These are phyloP conservation scores for Drosophila hydei DNA, from an alignment of 1,140 invertebrate species.

Conservation along the genomic window DNA sequence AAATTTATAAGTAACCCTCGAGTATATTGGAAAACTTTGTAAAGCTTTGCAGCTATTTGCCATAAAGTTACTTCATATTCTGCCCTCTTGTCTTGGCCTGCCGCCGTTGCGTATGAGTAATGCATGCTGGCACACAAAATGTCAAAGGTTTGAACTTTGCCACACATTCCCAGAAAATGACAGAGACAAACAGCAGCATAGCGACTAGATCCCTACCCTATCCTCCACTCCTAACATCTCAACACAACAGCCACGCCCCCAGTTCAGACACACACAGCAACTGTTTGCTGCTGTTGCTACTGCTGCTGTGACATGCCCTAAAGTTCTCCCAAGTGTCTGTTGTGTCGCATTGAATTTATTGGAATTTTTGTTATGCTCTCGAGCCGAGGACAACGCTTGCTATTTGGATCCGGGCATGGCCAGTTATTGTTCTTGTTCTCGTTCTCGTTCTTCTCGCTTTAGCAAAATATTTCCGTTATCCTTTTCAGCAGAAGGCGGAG, in stretches of 20 bases:
- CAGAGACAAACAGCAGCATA: conserved; percentile 52
- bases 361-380: conserved; percentile 73
- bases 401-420: conserved; percentile 27
- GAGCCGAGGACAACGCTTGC: conserved; percentile 39
- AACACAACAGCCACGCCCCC: conserved; percentile 19
- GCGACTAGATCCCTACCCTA: not conserved
- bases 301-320: conserved; percentile 72
- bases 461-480: conserved; percentile 62
- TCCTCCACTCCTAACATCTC: not conserved
- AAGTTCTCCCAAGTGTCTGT: conserved; percentile 79
- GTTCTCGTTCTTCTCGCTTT: not conserved
- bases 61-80: conserved; percentile 62
- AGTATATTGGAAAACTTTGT: conserved; percentile 68
- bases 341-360: conserved; percentile 83
- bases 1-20: conserved; percentile 65
- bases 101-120: conserved; percentile 74
- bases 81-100: not conserved
- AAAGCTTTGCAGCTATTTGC: conserved; percentile 43
- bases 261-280: conserved; percentile 2
- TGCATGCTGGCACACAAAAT: conserved; percentile 70
- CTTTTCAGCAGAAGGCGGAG: conserved; percentile 37
- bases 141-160: conserved; percentile 81
- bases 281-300: conserved; percentile 24
- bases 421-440: conserved; percentile 25
- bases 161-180: conserved; percentile 62